Conservation (phyloP, 2,888 invertebrate genomes). For the Punctoribates punctum region DNA sequence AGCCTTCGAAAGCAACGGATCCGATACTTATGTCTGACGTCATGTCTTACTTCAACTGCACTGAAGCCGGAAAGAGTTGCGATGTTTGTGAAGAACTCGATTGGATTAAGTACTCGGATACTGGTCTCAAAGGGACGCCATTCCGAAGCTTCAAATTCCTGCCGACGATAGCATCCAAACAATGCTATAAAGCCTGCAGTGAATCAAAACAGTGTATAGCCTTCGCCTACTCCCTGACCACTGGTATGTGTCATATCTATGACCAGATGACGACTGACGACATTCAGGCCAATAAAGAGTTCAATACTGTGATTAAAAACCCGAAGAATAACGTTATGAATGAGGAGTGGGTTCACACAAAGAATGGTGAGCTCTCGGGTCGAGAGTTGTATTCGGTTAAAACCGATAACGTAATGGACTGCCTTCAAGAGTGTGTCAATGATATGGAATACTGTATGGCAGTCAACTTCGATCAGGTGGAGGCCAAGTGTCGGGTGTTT, state of each 20-base stretch:
- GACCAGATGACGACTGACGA: background rate
- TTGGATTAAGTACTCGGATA: conserved; percentile 34
- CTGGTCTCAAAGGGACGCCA: conserved; percentile 7
- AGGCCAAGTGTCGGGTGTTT: conserved; percentile 18
- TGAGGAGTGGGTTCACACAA: conserved; percentile 38
- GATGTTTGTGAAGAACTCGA: conserved; percentile 31
- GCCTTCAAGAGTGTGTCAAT: conserved; percentile 29
- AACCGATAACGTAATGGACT: conserved; percentile 1
- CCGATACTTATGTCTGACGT: conserved; percentile 17
- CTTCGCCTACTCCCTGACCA: conserved; percentile 12
- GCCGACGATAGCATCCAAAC: conserved; percentile 2
- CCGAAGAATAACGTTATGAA: conserved; percentile 26
- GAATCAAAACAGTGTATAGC: conserved; percentile 31
- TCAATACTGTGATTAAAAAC: conserved; percentile 34
- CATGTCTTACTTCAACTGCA: conserved; percentile 34
- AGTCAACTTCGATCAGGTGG: conserved; percentile 4
- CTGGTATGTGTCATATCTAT: conserved; percentile 35
- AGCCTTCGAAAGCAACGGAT: background rate
- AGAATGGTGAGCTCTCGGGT: conserved; percentile 7
- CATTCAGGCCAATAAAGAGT: background rate
- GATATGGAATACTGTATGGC: conserved; percentile 37
- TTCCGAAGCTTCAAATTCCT: background rate
- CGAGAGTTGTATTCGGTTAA: conserved; percentile 1
- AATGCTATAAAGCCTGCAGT: conserved; percentile 29
- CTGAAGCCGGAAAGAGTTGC: conserved; percentile 30